Percentiles rank a stretch among this genome's conserved stretches.
Conservation (phyloP, 2,113 vertebrate species). For the Helogale parvula region DNA sequence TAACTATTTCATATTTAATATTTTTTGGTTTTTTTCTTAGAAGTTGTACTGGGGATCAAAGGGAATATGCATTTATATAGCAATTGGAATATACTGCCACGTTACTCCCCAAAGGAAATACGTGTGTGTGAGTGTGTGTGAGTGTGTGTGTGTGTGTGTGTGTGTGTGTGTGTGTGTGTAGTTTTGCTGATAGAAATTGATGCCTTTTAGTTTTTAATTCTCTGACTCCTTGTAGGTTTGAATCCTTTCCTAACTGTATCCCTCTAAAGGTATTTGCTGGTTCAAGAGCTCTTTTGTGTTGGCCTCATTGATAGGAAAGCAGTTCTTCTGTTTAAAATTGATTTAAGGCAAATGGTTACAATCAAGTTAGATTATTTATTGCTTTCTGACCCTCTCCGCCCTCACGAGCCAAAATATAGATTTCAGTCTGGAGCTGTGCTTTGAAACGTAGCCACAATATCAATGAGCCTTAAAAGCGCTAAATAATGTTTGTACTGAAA, state of each 20-base stretch:
- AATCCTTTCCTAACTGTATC: neutral
- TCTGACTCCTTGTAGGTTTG: neutral
- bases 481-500: neutral
- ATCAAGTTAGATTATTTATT: slow-evolving; percentile 17
- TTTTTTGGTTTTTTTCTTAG: neutral
- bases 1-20: neutral
- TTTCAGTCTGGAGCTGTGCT: neutral
- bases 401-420: neutral
- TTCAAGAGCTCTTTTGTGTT: neutral
- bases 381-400: neutral
- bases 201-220: neutral
- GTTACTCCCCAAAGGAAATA: neutral
- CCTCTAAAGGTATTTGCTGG: neutral
- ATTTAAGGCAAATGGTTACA: slow-evolving; percentile 1
- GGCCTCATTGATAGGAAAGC: slow-evolving; percentile 30
- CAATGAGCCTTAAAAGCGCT: neutral
- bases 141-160: too few relatives aligned
- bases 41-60: neutral
- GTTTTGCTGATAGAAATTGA: neutral
- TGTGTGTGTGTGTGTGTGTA: neutral
- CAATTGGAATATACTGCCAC: neutral
- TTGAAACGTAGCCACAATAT: neutral
- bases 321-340: slow-evolving; percentile 34
- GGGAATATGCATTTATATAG: neutral
- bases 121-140: too few relatives aligned